Evolutionary conservation across 37 sponge, comb jelly and placozoan species (phyloP).

Genomic region (Hormiphora californensis): DNA sequence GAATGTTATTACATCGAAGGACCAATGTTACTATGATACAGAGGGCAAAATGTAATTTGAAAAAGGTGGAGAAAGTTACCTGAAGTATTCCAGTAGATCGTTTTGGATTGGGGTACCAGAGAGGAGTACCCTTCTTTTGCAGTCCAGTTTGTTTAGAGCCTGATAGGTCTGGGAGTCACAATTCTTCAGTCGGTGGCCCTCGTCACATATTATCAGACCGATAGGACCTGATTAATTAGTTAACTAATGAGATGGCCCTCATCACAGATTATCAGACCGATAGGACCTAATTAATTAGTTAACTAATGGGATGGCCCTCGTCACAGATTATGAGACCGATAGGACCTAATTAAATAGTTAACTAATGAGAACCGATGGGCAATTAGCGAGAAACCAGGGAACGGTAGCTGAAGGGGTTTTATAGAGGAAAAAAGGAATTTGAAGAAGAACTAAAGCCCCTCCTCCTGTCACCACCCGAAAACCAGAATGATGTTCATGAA

Average conservation of each 20-base stretch:
- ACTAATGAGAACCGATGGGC: too few relatives aligned
- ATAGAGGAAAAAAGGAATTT: too few relatives aligned
- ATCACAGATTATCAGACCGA: constrained; percentile 91
- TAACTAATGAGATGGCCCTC: constrained; percentile 98
- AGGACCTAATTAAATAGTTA: too few relatives aligned
- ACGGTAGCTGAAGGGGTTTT: too few relatives aligned
- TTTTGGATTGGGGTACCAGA: constrained; percentile 96
- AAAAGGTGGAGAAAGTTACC: too few relatives aligned
- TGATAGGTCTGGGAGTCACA: constrained; percentile 93
- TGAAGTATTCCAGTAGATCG: constrained; percentile 94
- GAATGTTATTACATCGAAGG: too few relatives aligned
- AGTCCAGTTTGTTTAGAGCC: constrained; percentile 74
- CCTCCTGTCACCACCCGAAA: too few relatives aligned
- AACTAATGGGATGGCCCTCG: constrained; percentile 96
- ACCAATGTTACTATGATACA: too few relatives aligned
- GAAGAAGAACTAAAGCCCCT: too few relatives aligned
- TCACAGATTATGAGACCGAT: constrained; percentile 93
- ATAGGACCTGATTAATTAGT: constrained; percentile 57
- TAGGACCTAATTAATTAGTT: constrained; percentile 51
- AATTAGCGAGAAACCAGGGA: too few relatives aligned
- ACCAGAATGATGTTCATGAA: too few relatives aligned
- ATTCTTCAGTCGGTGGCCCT: constrained; percentile 97
- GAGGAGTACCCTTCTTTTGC: constrained; percentile 72
- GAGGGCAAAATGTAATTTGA: too few relatives aligned
- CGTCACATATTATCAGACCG: constrained; percentile 93